A percentile compares a stretch with the other conserved stretches of the same genome.
These are phyloP conservation scores for Aulostomus chinensis DNA, from an alignment of 2,797 vertebrate genomes.

Conservation along the genomic window DNA sequence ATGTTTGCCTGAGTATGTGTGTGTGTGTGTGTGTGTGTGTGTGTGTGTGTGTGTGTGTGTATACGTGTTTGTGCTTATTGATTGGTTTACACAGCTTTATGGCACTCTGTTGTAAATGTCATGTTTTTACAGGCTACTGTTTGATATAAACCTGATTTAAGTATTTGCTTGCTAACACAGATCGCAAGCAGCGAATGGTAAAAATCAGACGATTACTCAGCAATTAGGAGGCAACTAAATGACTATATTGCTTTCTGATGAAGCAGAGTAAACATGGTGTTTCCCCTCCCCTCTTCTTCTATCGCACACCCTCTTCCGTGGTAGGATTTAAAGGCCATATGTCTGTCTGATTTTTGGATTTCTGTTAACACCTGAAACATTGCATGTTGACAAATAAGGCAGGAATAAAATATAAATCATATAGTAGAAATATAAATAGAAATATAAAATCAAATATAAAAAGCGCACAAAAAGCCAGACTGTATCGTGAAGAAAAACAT, in stretches of 20 bases:
- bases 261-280: conserved; percentile 66
- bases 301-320: background rate
- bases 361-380: no score
- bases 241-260: conserved; percentile 72
- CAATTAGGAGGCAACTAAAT: conserved; percentile 77
- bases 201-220: conserved; percentile 78
- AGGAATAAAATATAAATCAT: no score
- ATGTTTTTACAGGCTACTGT: conserved; percentile 83
- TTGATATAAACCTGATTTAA: conserved; percentile 87
- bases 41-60: conserved; percentile 19
- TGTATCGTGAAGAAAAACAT: no score
- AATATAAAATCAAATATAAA: no score
- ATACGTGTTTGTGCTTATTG: conserved; percentile 68
- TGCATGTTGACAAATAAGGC: no score
- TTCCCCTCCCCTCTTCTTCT: conserved; percentile 10
- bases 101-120: conserved; percentile 83
- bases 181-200: conserved; percentile 71
- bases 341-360: background rate
- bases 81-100: conserved; percentile 84
- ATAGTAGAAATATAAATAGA: no score
- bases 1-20: conserved; percentile 51
- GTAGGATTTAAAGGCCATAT: no score
- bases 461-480: no score
- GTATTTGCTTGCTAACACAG: conserved; percentile 81
- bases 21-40: conserved; percentile 25